These are phyloP conservation scores for Clostera curtula DNA, from an alignment of 2,888 invertebrate species.

Conservation along the genomic window DNA sequence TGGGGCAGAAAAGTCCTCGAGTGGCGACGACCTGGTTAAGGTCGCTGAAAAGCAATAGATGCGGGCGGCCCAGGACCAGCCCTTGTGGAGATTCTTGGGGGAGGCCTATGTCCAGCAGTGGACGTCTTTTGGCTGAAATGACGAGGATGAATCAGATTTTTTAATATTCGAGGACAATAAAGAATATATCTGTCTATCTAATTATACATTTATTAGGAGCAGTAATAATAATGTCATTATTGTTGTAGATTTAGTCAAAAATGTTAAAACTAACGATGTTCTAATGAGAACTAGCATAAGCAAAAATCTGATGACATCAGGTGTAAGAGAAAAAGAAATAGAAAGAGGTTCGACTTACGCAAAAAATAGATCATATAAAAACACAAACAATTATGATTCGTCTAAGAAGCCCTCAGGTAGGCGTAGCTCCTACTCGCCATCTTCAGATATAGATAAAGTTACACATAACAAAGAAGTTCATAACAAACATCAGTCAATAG, in stretches of 20 bases:
- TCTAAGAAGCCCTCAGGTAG: conserved; percentile 26
- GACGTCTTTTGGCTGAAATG: too few species aligned
- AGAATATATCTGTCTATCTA: too few species aligned
- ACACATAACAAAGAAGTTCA: conserved; percentile 27
- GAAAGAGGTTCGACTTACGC: conserved; percentile 29
- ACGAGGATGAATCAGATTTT: too few species aligned
- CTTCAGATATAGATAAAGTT: conserved; percentile 20
- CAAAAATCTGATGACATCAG: conserved; percentile 32
- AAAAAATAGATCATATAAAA: conserved; percentile 31
- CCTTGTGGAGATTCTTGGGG: too few species aligned
- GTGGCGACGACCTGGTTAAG: too few species aligned
- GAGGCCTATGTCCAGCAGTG: too few species aligned
- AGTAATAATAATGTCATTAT: conserved; percentile 2
- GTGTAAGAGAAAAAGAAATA: conserved; percentile 40
- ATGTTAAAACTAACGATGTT: conserved; percentile 22
- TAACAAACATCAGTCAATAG: conserved; percentile 26
- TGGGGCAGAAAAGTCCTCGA: too few species aligned
- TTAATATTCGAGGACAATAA: too few species aligned
- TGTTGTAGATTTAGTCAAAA: conserved; percentile 31
- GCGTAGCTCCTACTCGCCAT: conserved; percentile 17
- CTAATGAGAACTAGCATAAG: conserved; percentile 35
- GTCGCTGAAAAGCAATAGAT: too few species aligned
- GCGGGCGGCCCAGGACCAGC: too few species aligned
- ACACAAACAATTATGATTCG: conserved; percentile 16
- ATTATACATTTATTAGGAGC: too few species aligned